Conservation (phyloP, 2,888 invertebrate species). For the Drosophila prolongata region DNA sequence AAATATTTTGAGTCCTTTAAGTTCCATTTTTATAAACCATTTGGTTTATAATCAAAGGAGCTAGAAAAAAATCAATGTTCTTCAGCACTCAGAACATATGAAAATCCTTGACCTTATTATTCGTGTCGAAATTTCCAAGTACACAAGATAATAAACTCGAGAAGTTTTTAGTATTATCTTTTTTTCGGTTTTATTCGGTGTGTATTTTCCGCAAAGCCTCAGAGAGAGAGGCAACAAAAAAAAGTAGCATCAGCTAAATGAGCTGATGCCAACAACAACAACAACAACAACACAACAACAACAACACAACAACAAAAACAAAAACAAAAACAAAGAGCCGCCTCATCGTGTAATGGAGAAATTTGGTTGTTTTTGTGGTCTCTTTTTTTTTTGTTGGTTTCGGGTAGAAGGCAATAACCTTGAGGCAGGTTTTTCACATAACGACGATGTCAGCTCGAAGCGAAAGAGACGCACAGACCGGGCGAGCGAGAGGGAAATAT, state of each 20-base stretch:
- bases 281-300: too few relatives aligned
- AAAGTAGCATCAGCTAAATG: conserved; percentile 45
- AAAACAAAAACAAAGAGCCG: conserved; percentile 41
- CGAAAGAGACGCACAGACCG: conserved; percentile 22
- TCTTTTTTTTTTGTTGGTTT: conserved; percentile 45
- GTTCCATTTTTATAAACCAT: too few relatives aligned
- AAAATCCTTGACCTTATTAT: conserved; percentile 68
- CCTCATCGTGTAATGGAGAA: conserved; percentile 72
- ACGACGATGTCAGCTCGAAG: conserved; percentile 39
- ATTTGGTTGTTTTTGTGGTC: conserved; percentile 57
- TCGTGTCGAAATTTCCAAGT: conserved; percentile 9
- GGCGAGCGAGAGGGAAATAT: conserved; percentile 14
- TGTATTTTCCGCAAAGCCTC: conserved; percentile 36
- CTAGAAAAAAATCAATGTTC: conserved; percentile 18
- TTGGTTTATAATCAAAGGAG: neutral
- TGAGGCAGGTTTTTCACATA: conserved; percentile 78
- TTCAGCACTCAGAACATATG: conserved; percentile 43
- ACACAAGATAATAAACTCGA: conserved; percentile 69
- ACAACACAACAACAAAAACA: conserved; percentile 40
- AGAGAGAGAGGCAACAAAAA: conserved; percentile 29
- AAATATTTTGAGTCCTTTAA: too few relatives aligned
- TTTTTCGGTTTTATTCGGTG: conserved; percentile 23
- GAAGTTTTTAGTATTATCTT: conserved; percentile 54
- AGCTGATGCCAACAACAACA: conserved; percentile 54
- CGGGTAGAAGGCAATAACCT: conserved; percentile 73